Evolutionary conservation across 2,797 vertebrate species (phyloP), one percentile per base, ranked within the genome.

Genomic region (Coendou prehensilis): DNA sequence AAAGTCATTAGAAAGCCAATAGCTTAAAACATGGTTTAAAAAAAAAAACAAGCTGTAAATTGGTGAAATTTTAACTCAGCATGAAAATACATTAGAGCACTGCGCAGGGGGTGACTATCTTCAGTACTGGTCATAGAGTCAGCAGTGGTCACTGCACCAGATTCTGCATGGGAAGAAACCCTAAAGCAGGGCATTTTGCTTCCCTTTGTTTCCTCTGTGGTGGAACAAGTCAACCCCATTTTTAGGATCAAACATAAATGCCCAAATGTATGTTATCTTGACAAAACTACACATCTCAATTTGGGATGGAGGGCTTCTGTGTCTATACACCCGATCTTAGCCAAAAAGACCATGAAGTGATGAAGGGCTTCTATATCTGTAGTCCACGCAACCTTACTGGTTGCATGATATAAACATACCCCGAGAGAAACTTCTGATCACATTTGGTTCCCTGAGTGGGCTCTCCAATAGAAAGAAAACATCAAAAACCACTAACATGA

Each of bases 401-500:
- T 41, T 64, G 11, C 26, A 5, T 83, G 84, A 26, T 61, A 20
- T 57, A 84, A 73, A 2, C 61, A 52, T 9, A 22, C 13, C 28
- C 57, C 22, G 10, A 56, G 73, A 50, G 86, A 71, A 73, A 87
- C 41, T 28, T 73, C 57, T 9, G 56, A 37, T 20, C 3, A 15
- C 67, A 57, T 41, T 50, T 63, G 45, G 50, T 85, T 79, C 69
- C 23, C 11, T 10, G 33, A 79, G 13, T 82, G 45, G 56, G 15
- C 28, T 90, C 75, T 96, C 57, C 41, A 7, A 33, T 30, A 63
- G 37, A 54, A 92, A 88, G 76, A 94, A 94, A 69, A 94, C 14
- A 17, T 75, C 41, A 71, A 84, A 28, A 64, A 63, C 22, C 57
- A 26, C 18, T 87, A 82, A 18, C 3, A 57, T 37, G 28, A 92